Evolutionary conservation across 2,113 vertebrate species (phyloP).

Genomic region (Echinops telfairi): DNA sequence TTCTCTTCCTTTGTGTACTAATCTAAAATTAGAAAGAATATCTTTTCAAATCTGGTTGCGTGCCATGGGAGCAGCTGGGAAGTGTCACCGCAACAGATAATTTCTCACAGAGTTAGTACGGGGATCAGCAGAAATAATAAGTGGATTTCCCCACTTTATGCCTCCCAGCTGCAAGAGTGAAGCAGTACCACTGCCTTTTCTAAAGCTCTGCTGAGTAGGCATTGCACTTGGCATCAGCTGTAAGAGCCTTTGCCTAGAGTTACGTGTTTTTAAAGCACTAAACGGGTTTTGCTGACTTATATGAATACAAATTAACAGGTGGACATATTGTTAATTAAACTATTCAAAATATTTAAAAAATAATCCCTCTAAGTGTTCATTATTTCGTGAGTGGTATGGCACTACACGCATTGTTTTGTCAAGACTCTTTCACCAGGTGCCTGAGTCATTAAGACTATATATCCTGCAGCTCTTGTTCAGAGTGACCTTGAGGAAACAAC

Average conservation of each 20-base stretch:
- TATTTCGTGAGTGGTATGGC: neutral
- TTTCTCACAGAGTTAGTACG: constrained; percentile 75
- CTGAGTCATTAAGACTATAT: neutral
- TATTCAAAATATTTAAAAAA: constrained; percentile 22
- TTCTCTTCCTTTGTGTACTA: constrained; percentile 74
- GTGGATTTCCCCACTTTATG: constrained; percentile 57
- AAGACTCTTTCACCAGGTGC: neutral
- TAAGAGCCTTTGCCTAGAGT: constrained; percentile 13
- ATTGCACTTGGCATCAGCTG: neutral
- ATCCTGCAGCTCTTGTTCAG: neutral
- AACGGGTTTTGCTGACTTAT: constrained; percentile 12
- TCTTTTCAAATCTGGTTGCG: constrained; percentile 66
- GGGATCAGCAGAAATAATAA: constrained; percentile 78
- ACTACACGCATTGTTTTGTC: neutral
- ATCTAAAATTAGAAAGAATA: constrained; percentile 77
- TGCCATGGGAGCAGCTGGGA: constrained; percentile 76
- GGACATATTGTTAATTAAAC: constrained; percentile 15
- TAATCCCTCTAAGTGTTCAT: neutral
- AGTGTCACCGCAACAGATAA: constrained; percentile 45
- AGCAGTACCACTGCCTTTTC: neutral
- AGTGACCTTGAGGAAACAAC: neutral
- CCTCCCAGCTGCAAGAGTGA: constrained; percentile 67
- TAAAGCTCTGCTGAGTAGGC: constrained; percentile 52
- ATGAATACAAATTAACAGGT: constrained; percentile 60
- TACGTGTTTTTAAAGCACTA: constrained; percentile 26